These are phyloP conservation scores for Misgurnus mizolepis DNA, from an alignment of 2,113 vertebrate genomes.

Conservation along the genomic window DNA sequence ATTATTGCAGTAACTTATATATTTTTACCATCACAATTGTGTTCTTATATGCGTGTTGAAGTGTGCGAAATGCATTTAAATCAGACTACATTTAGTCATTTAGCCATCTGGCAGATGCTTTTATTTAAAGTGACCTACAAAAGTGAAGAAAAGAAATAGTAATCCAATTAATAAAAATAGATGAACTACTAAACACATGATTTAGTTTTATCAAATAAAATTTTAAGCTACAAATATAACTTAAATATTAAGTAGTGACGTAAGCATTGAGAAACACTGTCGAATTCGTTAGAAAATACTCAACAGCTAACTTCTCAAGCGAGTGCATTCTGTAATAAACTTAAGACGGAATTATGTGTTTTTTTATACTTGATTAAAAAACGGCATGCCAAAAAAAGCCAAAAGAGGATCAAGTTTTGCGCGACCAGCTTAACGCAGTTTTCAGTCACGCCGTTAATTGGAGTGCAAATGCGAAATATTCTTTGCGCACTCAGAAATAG, in stretches of 20 bases:
- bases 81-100: too few relatives aligned
- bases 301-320: neutral
- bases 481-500: constrained; percentile 59
- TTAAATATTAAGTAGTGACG: neutral
- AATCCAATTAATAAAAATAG: too few relatives aligned
- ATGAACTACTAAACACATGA: too few relatives aligned
- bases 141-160: too few relatives aligned
- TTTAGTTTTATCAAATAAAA: neutral
- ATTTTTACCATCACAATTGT: too few relatives aligned
- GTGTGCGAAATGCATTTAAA: too few relatives aligned
- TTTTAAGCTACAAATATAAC: neutral
- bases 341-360: constrained; percentile 11
- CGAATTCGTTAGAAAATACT: neutral
- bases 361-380: constrained; percentile 19
- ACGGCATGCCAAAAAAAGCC: constrained; percentile 10
- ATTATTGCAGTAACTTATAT: too few relatives aligned
- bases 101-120: too few relatives aligned
- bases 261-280: neutral
- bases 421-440: constrained; percentile 15
- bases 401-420: constrained; percentile 39
- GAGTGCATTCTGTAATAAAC: neutral
- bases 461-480: constrained; percentile 32
- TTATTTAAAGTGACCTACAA: too few relatives aligned
- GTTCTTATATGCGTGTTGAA: too few relatives aligned
- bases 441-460: constrained; percentile 37